Percentiles rank a stretch among this genome's conserved stretches.
Conservation (phyloP, 2,797 vertebrate species). For the Lemur catta region DNA sequence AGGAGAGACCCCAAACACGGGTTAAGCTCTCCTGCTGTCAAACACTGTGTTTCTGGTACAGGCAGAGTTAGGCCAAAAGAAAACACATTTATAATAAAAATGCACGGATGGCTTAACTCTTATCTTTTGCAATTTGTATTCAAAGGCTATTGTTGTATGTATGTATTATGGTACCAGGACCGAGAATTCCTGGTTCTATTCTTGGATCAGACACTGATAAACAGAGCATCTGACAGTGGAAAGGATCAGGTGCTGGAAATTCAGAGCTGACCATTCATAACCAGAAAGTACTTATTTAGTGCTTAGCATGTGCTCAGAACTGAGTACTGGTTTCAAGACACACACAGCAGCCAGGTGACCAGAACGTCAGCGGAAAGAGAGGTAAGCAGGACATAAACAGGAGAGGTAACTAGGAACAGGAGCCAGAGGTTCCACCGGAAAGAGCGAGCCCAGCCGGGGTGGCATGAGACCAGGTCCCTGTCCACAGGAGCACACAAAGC, state of each 20-base stretch:
- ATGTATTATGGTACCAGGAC: neutral
- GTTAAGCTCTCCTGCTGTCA: neutral
- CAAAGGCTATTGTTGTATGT: conserved; percentile 12
- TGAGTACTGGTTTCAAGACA: conserved; percentile 18
- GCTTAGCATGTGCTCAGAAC: neutral
- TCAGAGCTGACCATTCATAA: neutral
- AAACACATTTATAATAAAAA: neutral
- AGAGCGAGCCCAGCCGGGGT: neutral
- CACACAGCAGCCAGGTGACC: neutral
- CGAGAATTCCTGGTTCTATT: conserved; percentile 59
- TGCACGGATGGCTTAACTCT: neutral
- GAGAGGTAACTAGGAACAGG: neutral
- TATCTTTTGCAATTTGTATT: neutral
- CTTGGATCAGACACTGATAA: conserved; percentile 41
- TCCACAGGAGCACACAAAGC: neutral
- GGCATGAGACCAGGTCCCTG: neutral
- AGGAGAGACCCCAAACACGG: neutral
- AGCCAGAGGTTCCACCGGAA: neutral
- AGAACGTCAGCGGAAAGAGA: neutral
- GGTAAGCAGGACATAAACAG: neutral
- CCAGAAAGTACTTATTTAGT: neutral
- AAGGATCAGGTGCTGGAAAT: conserved; percentile 38
- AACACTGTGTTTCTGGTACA: neutral
- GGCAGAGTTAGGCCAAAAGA: neutral
- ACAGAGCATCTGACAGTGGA: conserved; percentile 27